Base-by-base conservation (phyloP, 2,797 vertebrate species). In the Sarcophilus harrisii region DNA sequence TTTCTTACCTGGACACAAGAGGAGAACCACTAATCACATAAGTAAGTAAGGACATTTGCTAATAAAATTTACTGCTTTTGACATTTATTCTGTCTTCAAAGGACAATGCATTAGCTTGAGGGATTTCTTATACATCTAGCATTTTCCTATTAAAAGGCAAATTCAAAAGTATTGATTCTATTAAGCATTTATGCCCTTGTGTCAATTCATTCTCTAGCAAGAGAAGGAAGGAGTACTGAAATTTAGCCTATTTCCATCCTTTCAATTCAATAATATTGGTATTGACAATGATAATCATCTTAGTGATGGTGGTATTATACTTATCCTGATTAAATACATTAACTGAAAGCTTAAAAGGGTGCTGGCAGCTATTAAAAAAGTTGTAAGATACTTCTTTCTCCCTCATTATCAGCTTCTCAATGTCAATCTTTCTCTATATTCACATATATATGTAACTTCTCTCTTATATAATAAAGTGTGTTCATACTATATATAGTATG, bases 111-210 rank as follows among this genome's bases (percentile, higher is more conserved):
- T 81, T 81, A 4, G 32, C 49, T 92, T 21, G 92, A 58, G 6
- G 29, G 14, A 87, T 91, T 93, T 93, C 30, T n/a, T 49, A 0
- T 2, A 58, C 28, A 38, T n/a, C 30, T 27, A 94, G 62, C 55
- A 90, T 93, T 18, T 87, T 95, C 52, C 90, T 91, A 45, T 73
- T 93, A 62, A 96, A 93, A 95, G 57, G 57, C 49, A 62, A 93
- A 58, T 59, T 28, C 52, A 24, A 28, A 62, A 91, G 57, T 87
- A 21, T 55, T 45, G 29, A 45, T 81, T 81, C 38, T 21, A 45
- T 81, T 45, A 45, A 45, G 57, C 13, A 5, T 81, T 94, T 95
- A 54, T 66, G 3, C n/a, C 30, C 59, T 27, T n/a, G 4, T 87
- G 90, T 10, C 59, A 89, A 49, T 89, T 57, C 57, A 54, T 12